Conservation (phyloP, 2,113 vertebrate species). For the Phocoena sinus region DNA sequence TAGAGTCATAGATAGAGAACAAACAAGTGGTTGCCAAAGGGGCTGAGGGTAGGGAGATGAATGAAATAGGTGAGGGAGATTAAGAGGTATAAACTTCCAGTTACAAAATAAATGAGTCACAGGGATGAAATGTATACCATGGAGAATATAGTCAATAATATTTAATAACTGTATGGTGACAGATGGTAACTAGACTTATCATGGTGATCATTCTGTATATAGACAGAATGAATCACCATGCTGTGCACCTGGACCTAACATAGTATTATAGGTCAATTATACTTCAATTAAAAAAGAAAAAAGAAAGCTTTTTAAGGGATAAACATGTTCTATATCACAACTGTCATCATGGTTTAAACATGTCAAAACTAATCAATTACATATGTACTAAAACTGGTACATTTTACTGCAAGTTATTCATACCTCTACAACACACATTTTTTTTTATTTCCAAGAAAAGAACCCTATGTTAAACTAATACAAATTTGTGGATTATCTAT, state of each 20-base stretch:
- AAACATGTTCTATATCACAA: background rate
- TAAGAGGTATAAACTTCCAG: background rate
- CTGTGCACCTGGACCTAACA: background rate
- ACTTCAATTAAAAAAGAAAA: background rate
- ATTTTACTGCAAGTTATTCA: background rate
- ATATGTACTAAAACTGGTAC: background rate
- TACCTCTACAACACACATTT: background rate
- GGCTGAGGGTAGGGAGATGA: background rate
- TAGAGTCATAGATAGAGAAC: background rate
- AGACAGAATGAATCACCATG: background rate
- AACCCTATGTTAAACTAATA: background rate
- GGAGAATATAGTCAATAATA: background rate
- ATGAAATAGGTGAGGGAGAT: background rate
- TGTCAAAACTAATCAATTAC: background rate
- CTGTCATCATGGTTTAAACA: background rate
- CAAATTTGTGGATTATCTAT: background rate
- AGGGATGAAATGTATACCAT: background rate
- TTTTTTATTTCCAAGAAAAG: background rate
- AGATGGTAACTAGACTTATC: background rate
- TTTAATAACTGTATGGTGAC: background rate
- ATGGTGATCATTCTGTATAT: background rate
- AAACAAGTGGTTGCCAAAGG: background rate
- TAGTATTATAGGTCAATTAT: background rate
- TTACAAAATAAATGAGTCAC: background rate
- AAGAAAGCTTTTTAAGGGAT: background rate